Base-by-base conservation (phyloP, 2,888 invertebrate species). In the Parthenolecanium corni region DNA sequence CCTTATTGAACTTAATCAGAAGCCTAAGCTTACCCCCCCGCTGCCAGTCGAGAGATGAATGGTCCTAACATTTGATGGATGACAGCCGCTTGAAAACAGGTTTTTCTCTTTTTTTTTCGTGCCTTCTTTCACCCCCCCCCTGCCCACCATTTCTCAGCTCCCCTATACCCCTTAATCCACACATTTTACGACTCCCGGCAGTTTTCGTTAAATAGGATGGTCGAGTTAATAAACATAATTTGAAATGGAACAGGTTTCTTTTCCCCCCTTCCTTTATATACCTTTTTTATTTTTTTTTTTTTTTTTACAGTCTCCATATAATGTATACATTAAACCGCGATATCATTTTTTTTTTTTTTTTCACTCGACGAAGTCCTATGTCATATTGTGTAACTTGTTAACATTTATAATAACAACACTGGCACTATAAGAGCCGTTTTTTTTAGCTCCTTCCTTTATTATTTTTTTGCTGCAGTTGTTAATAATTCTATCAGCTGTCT, bases 1-100 rank as follows among this genome's bases (percentile, higher is more conserved):
- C 61, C 49, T 64, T 52, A 64, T 58, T 58, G 64, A 58, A 58
- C 64, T 64, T 64, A 64, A 64, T 64, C 64, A 64, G 64, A 58
- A 64, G 64, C 58, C 40, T 52, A 58, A 64, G 64, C 58, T 51
- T 52, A 57, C 58, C 58, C 58, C n/a, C 64, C 49, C 52, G 52
- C 64, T 64, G 52, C 64, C 58, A 57, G 53, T 47, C 24, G 52
- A 52, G 47, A 63, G 53, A 63, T 63, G 53, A 63, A 63, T 63
- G 53, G 63, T 63, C 38, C 53, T 51, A 46, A 44, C 44, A 42
- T 58, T 64, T 64, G 64, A 64, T 57, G 58, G 57, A 58, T 64
- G 64, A 64, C 64, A 64, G 58, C 64, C 64, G 57, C 58, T 52
- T 44, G 23, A 24, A 58, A 52, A 58, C 57, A 51, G 58, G 46